Base-by-base conservation (phyloP, 2,113 vertebrate genomes). In the Ophiodon elongatus region DNA sequence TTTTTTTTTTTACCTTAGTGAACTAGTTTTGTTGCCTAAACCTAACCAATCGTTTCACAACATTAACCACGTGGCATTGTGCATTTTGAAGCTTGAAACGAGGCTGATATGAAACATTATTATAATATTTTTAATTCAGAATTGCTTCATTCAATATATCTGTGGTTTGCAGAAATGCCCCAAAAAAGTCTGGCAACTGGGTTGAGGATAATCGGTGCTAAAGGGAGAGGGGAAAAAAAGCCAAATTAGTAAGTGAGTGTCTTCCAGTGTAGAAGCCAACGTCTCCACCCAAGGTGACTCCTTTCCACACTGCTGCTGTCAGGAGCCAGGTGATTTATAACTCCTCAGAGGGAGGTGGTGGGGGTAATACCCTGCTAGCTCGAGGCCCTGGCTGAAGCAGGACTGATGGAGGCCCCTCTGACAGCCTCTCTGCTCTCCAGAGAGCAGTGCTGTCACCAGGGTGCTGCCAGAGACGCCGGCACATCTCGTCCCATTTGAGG, bases 261-360 rank as follows among this genome's bases (percentile, higher is more conserved):
- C 59, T 88, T 83, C 70, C 10, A 29, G 67, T 56, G 17, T 39
- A 78, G 70, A 75, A 85, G 70, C 56, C 60, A 65, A 19, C 8
- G 7, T 75, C 88, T 78, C 88, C 84, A 73, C 80, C 85, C 91
- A 92, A 90, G 94, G 87, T 94, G 92, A 92, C 87, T 92, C 81
- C 78, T 70, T 74, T 83, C 66, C 64, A 17, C 10, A 19, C 82
- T 84, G 73, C 71, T 50, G 85, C 88, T 90, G 84, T 91, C 90
- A 89, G 79, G 63, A 83, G 37, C 54, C 84, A 8, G 80, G 76
- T 93, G 90, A 92, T 92, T 92, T 87, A 92, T 86, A 69, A 62
- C 83, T 82, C 75, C 82, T 76, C 63, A 14, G 56, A 60, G 78
- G 85, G 75, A 47, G 69, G 65, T 35, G 35, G n/a, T 66, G n/a